Base-by-base conservation (phyloP, 2,113 vertebrate species). In the Alectura lathami region DNA sequence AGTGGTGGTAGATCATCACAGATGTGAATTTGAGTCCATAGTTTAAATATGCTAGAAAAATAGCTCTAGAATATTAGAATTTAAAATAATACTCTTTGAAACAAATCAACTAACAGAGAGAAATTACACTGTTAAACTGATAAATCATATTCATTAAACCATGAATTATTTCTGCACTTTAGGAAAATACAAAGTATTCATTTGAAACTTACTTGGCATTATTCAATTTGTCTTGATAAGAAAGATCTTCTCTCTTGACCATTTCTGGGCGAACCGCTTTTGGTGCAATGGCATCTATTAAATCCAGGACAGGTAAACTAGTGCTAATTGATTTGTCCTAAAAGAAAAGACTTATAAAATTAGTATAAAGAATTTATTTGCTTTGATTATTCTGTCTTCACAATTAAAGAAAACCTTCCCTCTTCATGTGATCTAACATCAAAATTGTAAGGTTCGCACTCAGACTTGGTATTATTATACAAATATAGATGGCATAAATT, bases 281-380 rank as follows among this genome's bases (percentile, higher is more conserved):
- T 51, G 99, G 98, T 94, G 98, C 98, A 80, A 99, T 99, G 86
- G 97, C 98, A 94, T 99, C 98, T 84, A 99, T 99, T 97, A 99
- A 98, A 96, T 99, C 99, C 67, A 99, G 98, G 82, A 99, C 99
- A 63, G 99, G 99, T 92, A 99, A 97, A 93, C 99, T 99, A 75
- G 98, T 99, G 95, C 98, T 99, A 97, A 99, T 99, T 80, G 98
- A 97, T 95, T 97, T 98, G 96, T 99, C 99, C 99, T 99, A 91
- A 66, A 97, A 96, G 69, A 97, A 53, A 84, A 83, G 18, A 68
- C 13, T 50, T 48, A 86, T 80, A 95, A 68, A 29, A 91, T 88
- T 78, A 97, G 73, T 51, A 62, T 45, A 74, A 82, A 13, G 34
- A 92, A 81, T 77, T 54, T 18, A 26, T 69, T 72, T 74, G 27